A percentile compares a stretch with the other conserved stretches of the same genome.
Evolutionary conservation across 1,140 invertebrate genomes (phyloP).

Genomic region (Leptinotarsa lineolata): DNA sequence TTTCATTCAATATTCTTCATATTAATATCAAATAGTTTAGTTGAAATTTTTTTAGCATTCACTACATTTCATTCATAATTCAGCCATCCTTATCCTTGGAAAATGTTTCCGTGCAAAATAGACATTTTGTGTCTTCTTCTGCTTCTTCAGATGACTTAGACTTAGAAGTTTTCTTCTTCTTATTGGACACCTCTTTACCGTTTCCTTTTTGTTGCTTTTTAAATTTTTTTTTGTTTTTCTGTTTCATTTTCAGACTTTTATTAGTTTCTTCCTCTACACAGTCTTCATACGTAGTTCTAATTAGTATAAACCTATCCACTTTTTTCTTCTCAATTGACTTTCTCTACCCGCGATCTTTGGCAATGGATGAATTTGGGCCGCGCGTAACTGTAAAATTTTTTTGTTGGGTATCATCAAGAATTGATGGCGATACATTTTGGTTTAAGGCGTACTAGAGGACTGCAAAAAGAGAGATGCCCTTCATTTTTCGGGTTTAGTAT

Average conservation of each 20-base stretch:
- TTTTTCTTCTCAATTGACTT: conserved; percentile 1
- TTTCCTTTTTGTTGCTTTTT: too few species aligned
- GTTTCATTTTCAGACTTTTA: background rate
- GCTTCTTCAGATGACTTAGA: background rate
- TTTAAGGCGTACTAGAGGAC: background rate
- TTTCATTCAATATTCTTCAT: too few species aligned
- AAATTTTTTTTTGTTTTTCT: too few species aligned
- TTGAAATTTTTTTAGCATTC: too few species aligned
- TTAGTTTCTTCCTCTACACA: background rate
- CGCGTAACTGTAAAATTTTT: too few species aligned
- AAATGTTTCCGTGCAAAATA: background rate
- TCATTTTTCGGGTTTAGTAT: background rate
- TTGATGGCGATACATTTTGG: background rate
- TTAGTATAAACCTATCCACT: background rate
- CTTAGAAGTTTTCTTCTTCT: background rate
- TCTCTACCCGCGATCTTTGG: background rate
- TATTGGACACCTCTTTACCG: too few species aligned
- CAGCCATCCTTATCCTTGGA: too few species aligned
- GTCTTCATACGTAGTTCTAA: background rate
- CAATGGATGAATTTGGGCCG: background rate
- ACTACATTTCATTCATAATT: background rate
- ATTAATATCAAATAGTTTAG: too few species aligned
- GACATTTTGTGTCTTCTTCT: background rate
- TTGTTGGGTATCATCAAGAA: background rate
- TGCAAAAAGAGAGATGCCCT: background rate